A percentile compares a stretch with the other conserved stretches of the same genome.
phyloP scores from a whole-genome alignment of 2,888 invertebrate genomes.

The Diploptera punctata region DNA sequence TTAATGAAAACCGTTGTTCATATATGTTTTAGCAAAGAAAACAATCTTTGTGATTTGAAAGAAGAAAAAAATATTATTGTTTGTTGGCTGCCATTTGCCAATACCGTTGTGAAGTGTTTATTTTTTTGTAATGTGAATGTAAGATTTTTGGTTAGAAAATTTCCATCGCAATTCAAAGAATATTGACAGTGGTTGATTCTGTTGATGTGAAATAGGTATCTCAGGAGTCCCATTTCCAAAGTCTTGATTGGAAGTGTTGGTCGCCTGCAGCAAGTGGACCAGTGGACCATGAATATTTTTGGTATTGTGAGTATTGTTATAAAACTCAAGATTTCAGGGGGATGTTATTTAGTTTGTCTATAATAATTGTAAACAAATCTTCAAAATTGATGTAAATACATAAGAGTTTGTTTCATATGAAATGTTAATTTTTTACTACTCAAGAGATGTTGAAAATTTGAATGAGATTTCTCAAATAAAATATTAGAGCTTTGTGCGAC shows the following conservation, averaged over 20 bases:
- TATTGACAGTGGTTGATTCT: slow-evolving; percentile 31
- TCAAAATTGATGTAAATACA: no score
- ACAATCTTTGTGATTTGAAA: slow-evolving; percentile 22
- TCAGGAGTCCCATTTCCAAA: slow-evolving; percentile 26
- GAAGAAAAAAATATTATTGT: slow-evolving; percentile 21
- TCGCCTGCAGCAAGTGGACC: background rate
- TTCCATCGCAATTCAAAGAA: slow-evolving; percentile 32
- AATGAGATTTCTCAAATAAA: no score
- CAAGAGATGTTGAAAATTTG: no score
- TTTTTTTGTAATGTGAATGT: slow-evolving; percentile 51
- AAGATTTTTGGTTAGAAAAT: slow-evolving; percentile 33
- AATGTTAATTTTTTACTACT: no score
- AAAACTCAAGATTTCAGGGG: no score
- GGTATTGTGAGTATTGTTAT: no score
- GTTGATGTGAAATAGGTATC: slow-evolving; percentile 17
- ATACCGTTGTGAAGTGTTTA: slow-evolving; percentile 44
- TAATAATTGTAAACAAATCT: no score
- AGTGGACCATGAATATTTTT: no score
- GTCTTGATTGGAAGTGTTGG: background rate
- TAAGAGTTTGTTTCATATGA: no score
- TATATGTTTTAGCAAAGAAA: slow-evolving; percentile 30
- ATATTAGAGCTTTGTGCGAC: background rate
- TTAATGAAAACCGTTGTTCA: slow-evolving; percentile 36
- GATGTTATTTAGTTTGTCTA: no score
- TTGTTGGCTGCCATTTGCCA: slow-evolving; percentile 26